Base-by-base conservation (phyloP, 2,797 vertebrate species). In the Semotilus atromaculatus region DNA sequence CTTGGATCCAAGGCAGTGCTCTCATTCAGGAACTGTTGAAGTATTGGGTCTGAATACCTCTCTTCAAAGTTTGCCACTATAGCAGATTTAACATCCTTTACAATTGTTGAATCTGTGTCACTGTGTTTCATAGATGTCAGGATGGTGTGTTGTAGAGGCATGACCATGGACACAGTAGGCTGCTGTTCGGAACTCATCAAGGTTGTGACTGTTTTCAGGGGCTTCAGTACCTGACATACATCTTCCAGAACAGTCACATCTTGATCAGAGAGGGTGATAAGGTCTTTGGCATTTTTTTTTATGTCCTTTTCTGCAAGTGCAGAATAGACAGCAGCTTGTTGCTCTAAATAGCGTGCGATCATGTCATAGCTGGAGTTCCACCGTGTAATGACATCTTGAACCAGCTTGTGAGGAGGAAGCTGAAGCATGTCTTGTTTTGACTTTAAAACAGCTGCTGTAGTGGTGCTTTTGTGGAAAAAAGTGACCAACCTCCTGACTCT, bases 391-490 rank as follows among this genome's bases (percentile, higher is more conserved):
- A 86, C 84, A 81, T 89, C 45, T 18, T 89, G 80, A 74, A 87
- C 85, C 60, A 85, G 70, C 80, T 81, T 89, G 67, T 87, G 88
- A 51, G 71, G 43, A 4, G 74, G 75, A 51, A 83, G 80, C 83
- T 85, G 75, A 58, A 85, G 86, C 76, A 87, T 87, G 68, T 89
- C 80, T 85, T 89, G 83, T 71, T 87, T 87, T 51, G 80, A 82
- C 81, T 87, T 87, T 40, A 82, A 40, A 34, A 34, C 34, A 3
- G 34, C 34, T 34, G 34, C 34, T 34, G 34, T 4, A 34, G 34
- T 34, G 34, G 34, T 34, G 34, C 34, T 34, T 34, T 3, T 34
- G 34, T 34, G 34, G 34, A 34, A 34, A 34, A 34, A 34, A 34
- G 34, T 34, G 34, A 34, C 34, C 34, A 34, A 2, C 34, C 34